Percentiles rank a stretch among this genome's conserved stretches.
Conservation (phyloP, 2,797 vertebrate genomes). For the Columba guinea region DNA sequence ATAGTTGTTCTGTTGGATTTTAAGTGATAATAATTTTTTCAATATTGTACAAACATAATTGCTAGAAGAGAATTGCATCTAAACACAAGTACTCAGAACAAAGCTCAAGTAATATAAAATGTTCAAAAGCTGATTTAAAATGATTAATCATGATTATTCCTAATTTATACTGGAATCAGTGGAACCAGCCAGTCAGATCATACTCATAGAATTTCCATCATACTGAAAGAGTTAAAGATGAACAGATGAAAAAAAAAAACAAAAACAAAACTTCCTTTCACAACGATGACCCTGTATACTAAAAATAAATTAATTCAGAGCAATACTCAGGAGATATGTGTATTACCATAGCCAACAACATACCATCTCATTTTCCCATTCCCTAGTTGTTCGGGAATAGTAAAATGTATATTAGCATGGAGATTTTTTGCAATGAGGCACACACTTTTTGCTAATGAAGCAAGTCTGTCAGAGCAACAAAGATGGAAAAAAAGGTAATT, state of each 20-base stretch:
- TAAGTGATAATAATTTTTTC: background rate
- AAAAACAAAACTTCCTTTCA: background rate
- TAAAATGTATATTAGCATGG: slow-evolving; percentile 18
- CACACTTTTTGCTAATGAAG: slow-evolving; percentile 42
- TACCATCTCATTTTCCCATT: background rate
- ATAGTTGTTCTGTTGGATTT: background rate
- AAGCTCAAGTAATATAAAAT: background rate
- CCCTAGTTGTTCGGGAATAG: background rate
- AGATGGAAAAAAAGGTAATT: slow-evolving; percentile 39
- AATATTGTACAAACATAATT: background rate
- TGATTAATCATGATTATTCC: background rate
- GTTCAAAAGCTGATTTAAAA: background rate
- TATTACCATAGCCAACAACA: background rate
- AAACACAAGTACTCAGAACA: background rate
- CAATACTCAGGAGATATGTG: background rate
- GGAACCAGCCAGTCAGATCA: background rate
- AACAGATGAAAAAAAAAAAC: background rate
- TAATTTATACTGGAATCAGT: background rate
- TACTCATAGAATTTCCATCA: background rate
- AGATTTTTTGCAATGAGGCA: slow-evolving; percentile 13
- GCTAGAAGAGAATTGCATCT: background rate
- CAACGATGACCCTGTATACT: background rate
- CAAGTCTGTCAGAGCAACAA: slow-evolving; percentile 16
- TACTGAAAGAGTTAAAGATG: background rate
- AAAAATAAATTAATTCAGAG: slow-evolving; percentile 27